Base-by-base conservation (phyloP, 2,888 invertebrate genomes). In the Shargacucullia verbasci region DNA sequence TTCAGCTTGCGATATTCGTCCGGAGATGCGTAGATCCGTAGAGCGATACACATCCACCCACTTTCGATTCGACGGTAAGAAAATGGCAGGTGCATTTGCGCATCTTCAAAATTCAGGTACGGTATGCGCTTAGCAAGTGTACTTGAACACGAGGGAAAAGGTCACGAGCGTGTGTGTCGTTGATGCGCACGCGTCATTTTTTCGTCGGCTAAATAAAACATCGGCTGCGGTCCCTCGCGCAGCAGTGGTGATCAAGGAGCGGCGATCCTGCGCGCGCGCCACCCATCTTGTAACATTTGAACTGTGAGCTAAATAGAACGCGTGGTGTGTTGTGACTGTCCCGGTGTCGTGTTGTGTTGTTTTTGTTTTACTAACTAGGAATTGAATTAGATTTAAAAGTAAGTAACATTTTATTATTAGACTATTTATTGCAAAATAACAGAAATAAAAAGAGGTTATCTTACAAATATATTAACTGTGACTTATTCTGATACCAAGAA, bases 91-190 rank as follows among this genome's bases (percentile, higher is more conserved):
- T 9, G 7, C 4, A n/a, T n/a, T n/a, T n/a, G 38, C 31, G 35
- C 64, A 50, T 67, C 67, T 63, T 67, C 63, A 50, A 52, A 66
- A 53, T 58, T 63, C 69, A 49, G 61, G 25, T 44, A 41, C 38
- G 39, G 52, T 58, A 58, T 49, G 41, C 45, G 55, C 12, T 14
- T 35, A 55, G 47, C 55, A 50, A 46, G 56, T 70, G 78, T 62
- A 58, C 76, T 80, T 78, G 76, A 76, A 75, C 71, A 60, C 48
- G 39, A 64, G 52, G 39, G 57, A 68, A 68, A 73, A 76, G 80
- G 74, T 78, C 74, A 78, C 60, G 68, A 68, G 41, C 59, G 12
- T 45, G 52, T 35, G 57, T 40, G 35, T 7, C 34, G 38, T 31
- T 1, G 38, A 27, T 15, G 20, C 6, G 25, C 15, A 38, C 43